Evolutionary conservation across 1,140 invertebrate genomes (phyloP).

Genomic region (Meloidogyne floridensis): DNA sequence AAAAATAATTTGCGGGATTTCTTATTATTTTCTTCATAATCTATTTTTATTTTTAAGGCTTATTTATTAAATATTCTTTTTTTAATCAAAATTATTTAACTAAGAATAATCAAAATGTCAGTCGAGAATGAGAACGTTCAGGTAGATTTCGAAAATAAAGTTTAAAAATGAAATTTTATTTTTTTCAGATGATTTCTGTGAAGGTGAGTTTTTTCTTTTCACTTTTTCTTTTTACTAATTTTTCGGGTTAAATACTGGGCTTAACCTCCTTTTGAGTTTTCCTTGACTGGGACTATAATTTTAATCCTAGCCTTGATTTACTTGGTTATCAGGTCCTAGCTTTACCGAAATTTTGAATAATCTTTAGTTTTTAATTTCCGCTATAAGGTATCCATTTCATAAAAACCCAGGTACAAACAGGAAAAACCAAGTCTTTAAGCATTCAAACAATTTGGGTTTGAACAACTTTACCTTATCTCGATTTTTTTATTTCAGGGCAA

Average conservation of each 20-base stretch:
- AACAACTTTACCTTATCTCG: too few species aligned
- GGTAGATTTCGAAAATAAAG: not conserved
- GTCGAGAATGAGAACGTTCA: conserved; percentile 3
- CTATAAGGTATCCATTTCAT: too few species aligned
- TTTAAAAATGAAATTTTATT: not conserved
- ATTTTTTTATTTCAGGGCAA: conserved; percentile 36
- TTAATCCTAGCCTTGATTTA: not conserved
- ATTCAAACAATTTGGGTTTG: too few species aligned
- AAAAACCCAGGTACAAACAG: too few species aligned
- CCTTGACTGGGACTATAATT: not conserved
- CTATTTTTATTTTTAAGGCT: not conserved
- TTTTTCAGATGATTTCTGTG: conserved; percentile 18
- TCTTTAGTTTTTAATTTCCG: too few species aligned
- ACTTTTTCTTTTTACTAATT: too few species aligned
- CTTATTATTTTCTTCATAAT: not conserved
- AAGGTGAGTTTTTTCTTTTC: conserved; percentile 16
- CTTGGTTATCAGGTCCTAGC: too few species aligned
- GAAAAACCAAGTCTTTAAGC: too few species aligned
- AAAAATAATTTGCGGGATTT: not conserved
- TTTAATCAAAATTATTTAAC: not conserved
- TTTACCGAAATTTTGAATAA: too few species aligned
- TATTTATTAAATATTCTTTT: not conserved
- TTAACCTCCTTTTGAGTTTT: too few species aligned
- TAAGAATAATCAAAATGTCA: not conserved
- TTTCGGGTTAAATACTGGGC: too few species aligned